Evolutionary conservation across 2,888 invertebrate genomes (phyloP).

Genomic region (Crematogaster levior): DNA sequence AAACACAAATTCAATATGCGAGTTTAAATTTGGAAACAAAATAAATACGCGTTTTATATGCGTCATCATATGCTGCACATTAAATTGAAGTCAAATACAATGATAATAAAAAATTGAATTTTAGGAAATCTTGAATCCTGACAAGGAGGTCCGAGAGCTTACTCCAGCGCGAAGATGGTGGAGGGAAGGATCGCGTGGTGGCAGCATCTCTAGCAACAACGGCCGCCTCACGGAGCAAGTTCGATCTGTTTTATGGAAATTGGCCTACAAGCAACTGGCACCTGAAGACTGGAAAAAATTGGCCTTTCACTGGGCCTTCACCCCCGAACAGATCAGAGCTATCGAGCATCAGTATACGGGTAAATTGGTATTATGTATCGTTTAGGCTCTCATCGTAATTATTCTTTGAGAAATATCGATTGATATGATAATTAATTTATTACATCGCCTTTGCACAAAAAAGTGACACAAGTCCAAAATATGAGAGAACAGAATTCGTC

Average conservation of each 20-base stretch:
- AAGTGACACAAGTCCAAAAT: too few relatives aligned
- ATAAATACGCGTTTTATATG: not conserved
- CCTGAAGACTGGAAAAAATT: slow-evolving; percentile 89
- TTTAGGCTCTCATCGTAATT: not conserved
- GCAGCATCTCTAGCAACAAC: slow-evolving; percentile 75
- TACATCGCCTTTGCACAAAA: too few relatives aligned
- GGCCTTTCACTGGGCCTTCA: slow-evolving; percentile 90
- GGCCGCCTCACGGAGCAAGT: slow-evolving; percentile 83
- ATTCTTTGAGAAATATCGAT: not conserved
- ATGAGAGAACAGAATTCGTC: too few relatives aligned
- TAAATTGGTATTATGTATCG: slow-evolving; percentile 75
- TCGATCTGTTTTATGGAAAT: slow-evolving; percentile 86
- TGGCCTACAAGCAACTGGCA: slow-evolving; percentile 88
- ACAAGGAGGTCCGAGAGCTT: slow-evolving; percentile 78
- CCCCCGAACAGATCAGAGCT: slow-evolving; percentile 89
- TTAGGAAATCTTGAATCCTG: slow-evolving; percentile 77
- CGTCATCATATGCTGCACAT: too few relatives aligned
- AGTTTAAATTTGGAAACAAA: not conserved
- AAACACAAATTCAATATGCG: not conserved
- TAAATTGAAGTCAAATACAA: not conserved
- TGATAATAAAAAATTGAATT: slow-evolving; percentile 1
- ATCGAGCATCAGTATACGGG: slow-evolving; percentile 91
- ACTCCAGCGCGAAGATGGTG: slow-evolving; percentile 80
- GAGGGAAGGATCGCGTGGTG: slow-evolving; percentile 76
- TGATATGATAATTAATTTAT: not conserved